phyloP scores from a whole-genome alignment of 2,888 invertebrate species.

The Ceramica pisi region DNA sequence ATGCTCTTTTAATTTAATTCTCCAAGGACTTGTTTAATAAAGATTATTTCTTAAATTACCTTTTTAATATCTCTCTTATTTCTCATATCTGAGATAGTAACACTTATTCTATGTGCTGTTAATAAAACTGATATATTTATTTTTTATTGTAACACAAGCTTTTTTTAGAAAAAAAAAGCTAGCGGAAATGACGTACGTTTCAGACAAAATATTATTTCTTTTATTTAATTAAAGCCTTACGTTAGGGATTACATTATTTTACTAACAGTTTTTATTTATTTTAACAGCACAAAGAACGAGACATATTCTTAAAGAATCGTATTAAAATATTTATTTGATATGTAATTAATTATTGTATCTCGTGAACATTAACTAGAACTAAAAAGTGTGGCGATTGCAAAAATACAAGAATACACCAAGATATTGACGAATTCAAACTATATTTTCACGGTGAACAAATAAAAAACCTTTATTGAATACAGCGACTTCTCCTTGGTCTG shows the following conservation, averaged over 20 bases:
- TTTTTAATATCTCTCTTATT: slow-evolving; percentile 9
- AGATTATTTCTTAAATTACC: too few species aligned
- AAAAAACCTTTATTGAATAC: neutral
- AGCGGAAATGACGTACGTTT: slow-evolving; percentile 16
- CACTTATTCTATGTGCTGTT: slow-evolving; percentile 45
- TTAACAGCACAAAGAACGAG: slow-evolving; percentile 51
- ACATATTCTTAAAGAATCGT: slow-evolving; percentile 39
- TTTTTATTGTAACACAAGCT: neutral
- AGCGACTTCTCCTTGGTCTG: neutral
- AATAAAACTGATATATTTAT: slow-evolving; percentile 2
- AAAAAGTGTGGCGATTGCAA: slow-evolving; percentile 51
- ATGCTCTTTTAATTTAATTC: neutral
- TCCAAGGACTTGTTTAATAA: too few species aligned
- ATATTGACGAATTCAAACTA: slow-evolving; percentile 40
- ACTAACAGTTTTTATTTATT: neutral
- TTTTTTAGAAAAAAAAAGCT: neutral
- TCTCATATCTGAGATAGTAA: slow-evolving; percentile 1
- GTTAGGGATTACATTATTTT: neutral
- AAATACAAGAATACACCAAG: slow-evolving; percentile 40
- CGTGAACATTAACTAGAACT: slow-evolving; percentile 46
- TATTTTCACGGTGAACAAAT: neutral
- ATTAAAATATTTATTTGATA: slow-evolving; percentile 67
- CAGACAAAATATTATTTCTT: slow-evolving; percentile 40
- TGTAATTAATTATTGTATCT: slow-evolving; percentile 69
- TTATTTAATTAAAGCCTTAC: slow-evolving; percentile 10